These are phyloP conservation scores for Oncorhynchus mykiss DNA, from an alignment of 2,113 vertebrate species.

Conservation along the genomic window DNA sequence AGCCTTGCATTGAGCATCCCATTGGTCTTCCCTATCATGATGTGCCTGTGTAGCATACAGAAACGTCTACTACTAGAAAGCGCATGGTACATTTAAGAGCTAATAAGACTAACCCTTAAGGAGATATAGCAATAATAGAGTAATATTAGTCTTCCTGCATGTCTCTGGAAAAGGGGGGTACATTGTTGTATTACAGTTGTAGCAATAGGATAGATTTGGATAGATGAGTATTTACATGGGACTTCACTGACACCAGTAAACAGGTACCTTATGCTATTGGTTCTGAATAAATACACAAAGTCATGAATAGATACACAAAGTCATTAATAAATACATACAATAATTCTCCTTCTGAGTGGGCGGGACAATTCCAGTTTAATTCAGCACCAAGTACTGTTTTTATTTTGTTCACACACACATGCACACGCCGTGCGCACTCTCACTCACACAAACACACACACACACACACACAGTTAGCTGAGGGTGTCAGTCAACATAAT, in stretches of 20 bases:
- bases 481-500: conserved; percentile 2
- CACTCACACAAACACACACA: conserved; percentile 8
- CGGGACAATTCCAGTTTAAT: conserved; percentile 9
- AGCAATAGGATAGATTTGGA: conserved; percentile 46
- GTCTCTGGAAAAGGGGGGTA: conserved; percentile 17
- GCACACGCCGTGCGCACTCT: not conserved
- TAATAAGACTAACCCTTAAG: conserved; percentile 54
- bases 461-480: not conserved
- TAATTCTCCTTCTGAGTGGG: conserved; percentile 19
- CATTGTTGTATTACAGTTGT: conserved; percentile 51
- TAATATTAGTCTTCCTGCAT: conserved; percentile 34
- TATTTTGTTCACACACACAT: not conserved
- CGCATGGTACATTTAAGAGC: conserved; percentile 63
- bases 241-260: conserved; percentile 44
- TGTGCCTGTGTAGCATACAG: conserved; percentile 65
- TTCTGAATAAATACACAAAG: conserved; percentile 56
- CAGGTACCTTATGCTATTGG: conserved; percentile 20
- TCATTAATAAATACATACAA: conserved; percentile 54
- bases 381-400: not conserved
- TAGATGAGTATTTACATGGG: conserved; percentile 53
- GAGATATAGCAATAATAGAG: conserved; percentile 56
- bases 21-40: conserved; percentile 50
- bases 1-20: conserved; percentile 60
- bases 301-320: conserved; percentile 58
- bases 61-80: conserved; percentile 65